A percentile compares a stretch with the other conserved stretches of the same genome.
Conservation (phyloP, 2,888 invertebrate genomes). For the Mimachlamys varia region DNA sequence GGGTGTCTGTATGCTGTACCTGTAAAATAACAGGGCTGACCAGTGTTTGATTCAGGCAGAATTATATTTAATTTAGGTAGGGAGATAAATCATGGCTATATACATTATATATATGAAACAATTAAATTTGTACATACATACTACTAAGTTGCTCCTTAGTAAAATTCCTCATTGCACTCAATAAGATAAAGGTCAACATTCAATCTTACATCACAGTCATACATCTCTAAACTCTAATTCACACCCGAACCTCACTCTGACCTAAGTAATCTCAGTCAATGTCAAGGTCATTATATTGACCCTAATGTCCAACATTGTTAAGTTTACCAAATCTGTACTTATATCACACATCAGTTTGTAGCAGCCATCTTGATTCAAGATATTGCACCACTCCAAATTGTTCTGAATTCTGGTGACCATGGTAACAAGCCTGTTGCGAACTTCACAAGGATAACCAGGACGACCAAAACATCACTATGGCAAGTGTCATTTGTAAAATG, state of each 20-base stretch:
- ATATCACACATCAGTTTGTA: constrained; percentile 25
- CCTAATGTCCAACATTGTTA: not conserved
- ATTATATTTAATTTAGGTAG: not conserved
- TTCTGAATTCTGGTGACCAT: not conserved
- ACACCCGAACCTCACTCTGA: not conserved
- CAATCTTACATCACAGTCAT: not conserved
- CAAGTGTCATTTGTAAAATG: constrained; percentile 2
- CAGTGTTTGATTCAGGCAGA: too few relatives aligned
- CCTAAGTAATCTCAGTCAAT: not conserved
- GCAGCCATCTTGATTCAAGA: constrained; percentile 36
- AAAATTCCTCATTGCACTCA: not conserved
- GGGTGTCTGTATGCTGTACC: too few relatives aligned
- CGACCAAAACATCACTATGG: constrained; percentile 9
- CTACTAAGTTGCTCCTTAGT: not conserved
- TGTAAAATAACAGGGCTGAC: too few relatives aligned
- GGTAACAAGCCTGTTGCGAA: not conserved
- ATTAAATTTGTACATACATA: not conserved
- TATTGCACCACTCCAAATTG: constrained; percentile 36
- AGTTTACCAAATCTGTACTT: not conserved
- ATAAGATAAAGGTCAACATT: not conserved
- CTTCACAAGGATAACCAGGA: not conserved
- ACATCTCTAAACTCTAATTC: not conserved
- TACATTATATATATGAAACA: too few relatives aligned
- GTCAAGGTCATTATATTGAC: constrained; percentile 11
- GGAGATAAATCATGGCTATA: too few relatives aligned